Conservation (phyloP, 2,113 vertebrate genomes). For the Nematolebias whitei region DNA sequence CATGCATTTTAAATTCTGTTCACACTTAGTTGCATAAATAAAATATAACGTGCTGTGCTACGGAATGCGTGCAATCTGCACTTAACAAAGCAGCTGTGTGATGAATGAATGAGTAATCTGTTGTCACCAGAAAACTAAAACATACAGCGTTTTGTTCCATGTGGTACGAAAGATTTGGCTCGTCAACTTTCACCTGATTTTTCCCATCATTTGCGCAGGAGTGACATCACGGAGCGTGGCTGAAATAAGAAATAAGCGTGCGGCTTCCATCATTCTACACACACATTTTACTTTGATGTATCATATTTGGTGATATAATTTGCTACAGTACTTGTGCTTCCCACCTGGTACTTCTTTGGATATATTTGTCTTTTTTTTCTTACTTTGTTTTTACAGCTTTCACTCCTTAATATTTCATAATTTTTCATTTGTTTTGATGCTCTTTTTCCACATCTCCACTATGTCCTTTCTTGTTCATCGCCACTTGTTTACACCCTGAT, state of each 20-base stretch:
- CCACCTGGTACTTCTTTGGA: slow-evolving; percentile 26
- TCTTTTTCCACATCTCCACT: slow-evolving; percentile 13
- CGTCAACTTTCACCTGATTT: slow-evolving; percentile 36
- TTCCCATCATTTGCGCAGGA: slow-evolving; percentile 21
- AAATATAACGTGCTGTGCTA: not conserved
- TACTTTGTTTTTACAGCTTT: not conserved
- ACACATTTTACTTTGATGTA: slow-evolving; percentile 67
- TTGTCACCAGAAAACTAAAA: slow-evolving; percentile 10
- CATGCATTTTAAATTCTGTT: slow-evolving; percentile 10
- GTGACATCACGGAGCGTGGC: slow-evolving; percentile 24
- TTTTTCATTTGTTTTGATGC: slow-evolving; percentile 4
- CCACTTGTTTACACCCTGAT: slow-evolving; percentile 53
- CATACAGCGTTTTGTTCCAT: slow-evolving; percentile 22
- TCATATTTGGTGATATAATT: slow-evolving; percentile 58
- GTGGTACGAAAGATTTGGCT: slow-evolving; percentile 10
- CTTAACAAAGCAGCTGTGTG: slow-evolving; percentile 3
- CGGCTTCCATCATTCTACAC: slow-evolving; percentile 42
- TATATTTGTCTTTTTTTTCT: slow-evolving; percentile 16
- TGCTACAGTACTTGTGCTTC: slow-evolving; percentile 42
- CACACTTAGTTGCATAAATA: slow-evolving; percentile 17
- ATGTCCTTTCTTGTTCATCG: slow-evolving; percentile 28
- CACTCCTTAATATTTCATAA: slow-evolving; percentile 5
- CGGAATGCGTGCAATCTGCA: not conserved
- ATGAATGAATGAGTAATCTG: slow-evolving; percentile 23
- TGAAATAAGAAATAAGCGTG: slow-evolving; percentile 23